A percentile compares a stretch with the other conserved stretches of the same genome.
These are phyloP conservation scores for Phylloscopus whistleri DNA, from an alignment of 2,113 vertebrate species.

Conservation along the genomic window DNA sequence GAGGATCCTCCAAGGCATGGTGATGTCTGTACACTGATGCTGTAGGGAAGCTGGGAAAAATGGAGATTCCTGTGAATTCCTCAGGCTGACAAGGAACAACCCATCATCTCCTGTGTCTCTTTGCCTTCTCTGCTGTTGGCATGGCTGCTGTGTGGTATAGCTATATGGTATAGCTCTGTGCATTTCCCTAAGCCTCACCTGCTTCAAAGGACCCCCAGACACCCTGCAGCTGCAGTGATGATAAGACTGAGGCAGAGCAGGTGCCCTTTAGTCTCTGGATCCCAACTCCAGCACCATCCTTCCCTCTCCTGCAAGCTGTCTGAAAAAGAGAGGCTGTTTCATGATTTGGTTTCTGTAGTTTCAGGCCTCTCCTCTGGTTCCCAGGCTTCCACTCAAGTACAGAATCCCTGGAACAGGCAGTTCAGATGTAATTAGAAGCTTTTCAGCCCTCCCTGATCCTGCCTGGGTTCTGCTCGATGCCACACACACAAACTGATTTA, in stretches of 20 bases:
- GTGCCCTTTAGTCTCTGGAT: background rate
- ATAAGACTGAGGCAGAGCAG: background rate
- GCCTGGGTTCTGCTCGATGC: background rate
- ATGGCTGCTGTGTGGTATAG: background rate
- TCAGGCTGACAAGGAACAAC: background rate
- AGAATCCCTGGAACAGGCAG: background rate
- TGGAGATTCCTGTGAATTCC: background rate
- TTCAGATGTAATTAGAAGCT: slow-evolving; percentile 37
- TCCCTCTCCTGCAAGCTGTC: background rate
- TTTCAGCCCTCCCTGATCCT: slow-evolving; percentile 26
- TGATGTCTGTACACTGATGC: background rate
- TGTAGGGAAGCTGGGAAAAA: background rate
- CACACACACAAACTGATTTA: background rate
- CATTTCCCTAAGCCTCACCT: background rate
- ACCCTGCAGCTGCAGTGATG: background rate
- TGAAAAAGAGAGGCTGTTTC: background rate
- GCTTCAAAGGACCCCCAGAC: background rate
- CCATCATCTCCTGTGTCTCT: background rate
- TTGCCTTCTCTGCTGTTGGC: background rate
- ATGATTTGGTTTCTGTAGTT: background rate
- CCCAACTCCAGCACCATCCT: background rate
- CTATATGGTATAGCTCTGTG: background rate
- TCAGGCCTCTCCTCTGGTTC: background rate
- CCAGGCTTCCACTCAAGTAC: background rate
- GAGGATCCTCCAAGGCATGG: background rate